Conservation (phyloP, 2,888 invertebrate genomes). For the Parasteatoda lunata region DNA sequence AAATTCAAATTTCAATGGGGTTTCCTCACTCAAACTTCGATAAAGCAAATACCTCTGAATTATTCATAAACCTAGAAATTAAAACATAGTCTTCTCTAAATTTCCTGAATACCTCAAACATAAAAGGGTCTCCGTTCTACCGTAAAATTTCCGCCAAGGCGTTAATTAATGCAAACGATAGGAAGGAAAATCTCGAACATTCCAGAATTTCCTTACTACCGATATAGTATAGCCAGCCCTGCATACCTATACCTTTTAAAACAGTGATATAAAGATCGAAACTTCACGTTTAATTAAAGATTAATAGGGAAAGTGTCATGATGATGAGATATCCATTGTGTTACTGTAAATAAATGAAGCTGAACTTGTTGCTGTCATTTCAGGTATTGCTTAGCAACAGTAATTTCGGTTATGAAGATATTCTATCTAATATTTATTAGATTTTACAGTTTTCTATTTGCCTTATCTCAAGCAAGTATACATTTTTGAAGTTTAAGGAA, state of each 20-base stretch:
- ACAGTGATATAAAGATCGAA: background rate
- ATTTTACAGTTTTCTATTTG: too few species aligned
- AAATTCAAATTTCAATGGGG: background rate
- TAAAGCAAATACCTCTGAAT: constrained; percentile 40
- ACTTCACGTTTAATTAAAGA: constrained; percentile 31
- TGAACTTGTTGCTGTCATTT: too few species aligned
- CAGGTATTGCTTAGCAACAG: too few species aligned
- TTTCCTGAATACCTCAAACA: constrained; percentile 13
- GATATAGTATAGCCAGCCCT: background rate
- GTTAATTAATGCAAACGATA: constrained; percentile 33
- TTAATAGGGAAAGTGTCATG: background rate
- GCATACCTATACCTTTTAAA: constrained; percentile 4
- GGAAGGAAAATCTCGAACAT: constrained; percentile 16
- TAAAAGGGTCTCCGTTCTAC: constrained; percentile 23
- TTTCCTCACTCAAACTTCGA: constrained; percentile 35
- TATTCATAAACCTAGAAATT: constrained; percentile 25
- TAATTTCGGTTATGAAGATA: too few species aligned
- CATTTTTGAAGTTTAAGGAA: too few species aligned
- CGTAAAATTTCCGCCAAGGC: constrained; percentile 34
- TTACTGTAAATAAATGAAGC: too few species aligned
- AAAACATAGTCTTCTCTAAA: background rate
- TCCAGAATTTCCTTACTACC: constrained; percentile 23
- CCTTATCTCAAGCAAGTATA: too few species aligned
- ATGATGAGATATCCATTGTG: too few species aligned
- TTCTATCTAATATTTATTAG: too few species aligned